Evolutionary conservation across 2,888 invertebrate genomes (phyloP), one percentile per base, ranked within the genome.

Genomic region (Oegoconia quadripuncta): DNA sequence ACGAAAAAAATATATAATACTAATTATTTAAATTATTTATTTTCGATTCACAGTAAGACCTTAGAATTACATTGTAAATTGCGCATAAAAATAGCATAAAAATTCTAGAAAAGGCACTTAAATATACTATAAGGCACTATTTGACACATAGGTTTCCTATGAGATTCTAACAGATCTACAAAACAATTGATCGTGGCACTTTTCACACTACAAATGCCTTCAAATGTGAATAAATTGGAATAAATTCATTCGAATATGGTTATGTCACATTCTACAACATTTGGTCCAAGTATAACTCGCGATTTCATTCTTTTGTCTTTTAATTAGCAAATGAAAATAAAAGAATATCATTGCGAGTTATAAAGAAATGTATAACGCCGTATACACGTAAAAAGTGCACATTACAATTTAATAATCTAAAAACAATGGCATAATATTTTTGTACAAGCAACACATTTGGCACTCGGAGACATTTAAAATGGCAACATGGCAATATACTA

Each of bases 361-460:
- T n/a, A n/a, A n/a, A n/a, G n/a, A n/a, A n/a, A n/a, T n/a, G n/a
- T n/a, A n/a, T n/a, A n/a, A n/a, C n/a, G n/a, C n/a, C n/a, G n/a
- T n/a, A n/a, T n/a, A n/a, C 20, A 4, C 3, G 20, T 20, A 7
- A 6, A 20, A 20, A 20, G 7, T 6, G 20, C 7, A 20, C 20
- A 39, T 33, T 17, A 23, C 18, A 27, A 41, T 44, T 28, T 35
- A 41, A 48, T 12, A 13, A 12, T 47, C 49, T 55, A 50, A 52
- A 55, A 47, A 48, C 55, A 65, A 75, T 74, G 74, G 74, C 78
- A 74, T 35, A 52, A 15, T 61, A 52, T 55, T 67, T 71, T 79
- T 77, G 67, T 78, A 78, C 73, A 74, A 73, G 65, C 69, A 65
- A 65, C 50, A 44, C 55, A 58, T 78, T 80, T 82, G 80, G 81